These are phyloP conservation scores for Lagria hirta DNA, from an alignment of 2,888 invertebrate species.

Conservation along the genomic window DNA sequence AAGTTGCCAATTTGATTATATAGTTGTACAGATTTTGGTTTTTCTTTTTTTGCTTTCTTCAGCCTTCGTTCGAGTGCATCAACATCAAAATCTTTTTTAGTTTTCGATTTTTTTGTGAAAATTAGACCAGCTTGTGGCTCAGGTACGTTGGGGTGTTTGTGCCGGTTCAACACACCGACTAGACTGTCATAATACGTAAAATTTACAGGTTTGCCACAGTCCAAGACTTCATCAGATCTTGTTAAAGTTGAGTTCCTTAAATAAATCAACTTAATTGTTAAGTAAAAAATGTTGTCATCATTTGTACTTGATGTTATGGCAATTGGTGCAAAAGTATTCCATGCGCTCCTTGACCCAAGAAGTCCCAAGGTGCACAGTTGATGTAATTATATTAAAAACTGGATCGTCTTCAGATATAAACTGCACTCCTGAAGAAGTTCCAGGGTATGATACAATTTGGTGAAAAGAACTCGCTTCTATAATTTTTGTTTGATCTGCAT, in stretches of 20 bases:
- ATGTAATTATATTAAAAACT: slow-evolving; percentile 74
- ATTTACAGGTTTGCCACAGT: slow-evolving; percentile 84
- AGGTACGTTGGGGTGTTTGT: slow-evolving; percentile 79
- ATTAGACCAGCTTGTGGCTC: slow-evolving; percentile 81
- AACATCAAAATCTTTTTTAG: slow-evolving; percentile 69
- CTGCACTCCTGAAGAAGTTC: slow-evolving; percentile 41
- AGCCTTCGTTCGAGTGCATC: slow-evolving; percentile 72
- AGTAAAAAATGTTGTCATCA: slow-evolving; percentile 19
- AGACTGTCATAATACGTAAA: slow-evolving; percentile 88
- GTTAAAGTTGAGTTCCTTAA: slow-evolving; percentile 1
- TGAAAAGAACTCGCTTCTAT: slow-evolving; percentile 64
- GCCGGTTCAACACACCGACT: slow-evolving; percentile 79
- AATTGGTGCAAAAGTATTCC: slow-evolving; percentile 66
- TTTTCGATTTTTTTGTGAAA: slow-evolving; percentile 67
- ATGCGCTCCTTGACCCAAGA: slow-evolving; percentile 68
- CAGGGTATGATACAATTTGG: slow-evolving; percentile 53
- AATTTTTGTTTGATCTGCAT: slow-evolving; percentile 73
- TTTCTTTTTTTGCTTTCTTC: slow-evolving; percentile 78
- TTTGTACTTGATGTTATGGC: slow-evolving; percentile 51
- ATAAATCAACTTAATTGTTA: slow-evolving; percentile 3
- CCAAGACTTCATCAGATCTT: slow-evolving; percentile 66
- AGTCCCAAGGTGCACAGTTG: slow-evolving; percentile 67
- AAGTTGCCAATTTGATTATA: slow-evolving; percentile 92
- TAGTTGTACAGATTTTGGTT: slow-evolving; percentile 79
- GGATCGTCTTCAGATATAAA: slow-evolving; percentile 63